Evolutionary conservation across 2,888 invertebrate species (phyloP).

Genomic region (Buathra laborator): DNA sequence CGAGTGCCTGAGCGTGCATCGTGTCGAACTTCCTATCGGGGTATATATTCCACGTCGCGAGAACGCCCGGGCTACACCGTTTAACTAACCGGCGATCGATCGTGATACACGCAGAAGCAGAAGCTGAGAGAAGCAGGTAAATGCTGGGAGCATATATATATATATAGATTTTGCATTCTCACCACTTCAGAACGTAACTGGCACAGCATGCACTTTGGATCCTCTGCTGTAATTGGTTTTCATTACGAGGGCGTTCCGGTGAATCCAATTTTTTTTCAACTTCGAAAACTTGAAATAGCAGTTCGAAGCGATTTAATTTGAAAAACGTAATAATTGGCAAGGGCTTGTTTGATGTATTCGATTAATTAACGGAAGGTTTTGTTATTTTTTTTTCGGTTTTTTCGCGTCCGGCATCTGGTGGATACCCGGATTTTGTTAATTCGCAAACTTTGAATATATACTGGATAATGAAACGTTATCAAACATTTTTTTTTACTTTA

Average conservation of each 20-base stretch:
- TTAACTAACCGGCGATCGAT: slow-evolving; percentile 59
- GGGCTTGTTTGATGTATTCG: not conserved
- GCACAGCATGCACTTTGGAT: not conserved
- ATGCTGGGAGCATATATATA: slow-evolving; percentile 14
- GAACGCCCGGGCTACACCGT: slow-evolving; percentile 52
- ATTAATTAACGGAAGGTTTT: not conserved
- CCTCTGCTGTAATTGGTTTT: slow-evolving; percentile 3
- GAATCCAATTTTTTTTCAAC: not conserved
- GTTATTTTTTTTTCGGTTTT: too few relatives aligned
- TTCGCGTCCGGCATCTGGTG: too few relatives aligned
- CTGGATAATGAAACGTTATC: not conserved
- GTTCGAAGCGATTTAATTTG: not conserved
- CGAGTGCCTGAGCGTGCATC: slow-evolving; percentile 33
- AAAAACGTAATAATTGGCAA: not conserved
- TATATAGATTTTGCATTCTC: slow-evolving; percentile 23
- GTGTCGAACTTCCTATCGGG: slow-evolving; percentile 55
- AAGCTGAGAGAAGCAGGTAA: slow-evolving; percentile 32
- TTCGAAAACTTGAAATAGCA: not conserved
- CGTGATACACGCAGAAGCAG: slow-evolving; percentile 49
- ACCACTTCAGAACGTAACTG: not conserved
- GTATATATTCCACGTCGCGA: slow-evolving; percentile 29
- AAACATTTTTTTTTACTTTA: not conserved
- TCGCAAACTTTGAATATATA: not conserved
- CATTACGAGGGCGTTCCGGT: not conserved
- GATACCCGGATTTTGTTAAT: not conserved